Base-by-base conservation (phyloP, 1,140 invertebrate species). In the Hyles euphorbiae region DNA sequence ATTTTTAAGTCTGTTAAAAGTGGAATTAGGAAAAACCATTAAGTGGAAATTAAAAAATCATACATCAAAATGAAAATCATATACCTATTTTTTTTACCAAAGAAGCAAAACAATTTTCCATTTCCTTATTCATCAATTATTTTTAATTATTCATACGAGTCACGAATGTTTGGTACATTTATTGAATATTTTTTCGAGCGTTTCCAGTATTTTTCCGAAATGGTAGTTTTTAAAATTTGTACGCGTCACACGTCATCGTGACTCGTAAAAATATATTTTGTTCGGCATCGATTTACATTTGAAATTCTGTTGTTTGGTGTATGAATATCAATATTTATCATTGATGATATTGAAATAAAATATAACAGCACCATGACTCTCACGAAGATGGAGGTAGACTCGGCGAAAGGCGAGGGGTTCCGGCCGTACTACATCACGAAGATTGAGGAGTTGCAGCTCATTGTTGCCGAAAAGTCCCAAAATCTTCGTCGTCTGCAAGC, bases 401-500 rank as follows among this genome's bases (percentile, higher is more conserved):
- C 94, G 10, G 92, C 85, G 5, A 95, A 93, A 72, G 95, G 95
- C 32, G 97, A 98, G 83, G 97, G 97, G 11, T 96, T 99, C 73
- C 92, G 95, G 56, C 95, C 96, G 2, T 99, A 99, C 89, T 99
- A 98, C 75, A 95, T 97, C 68, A 97, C 97, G 43, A 99, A 99
- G 91, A 99, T 98, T 60, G 98, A 99, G 90, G 97, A 99, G 87
- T 88, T 99, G 3, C 97, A 98, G 83, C 90, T 99, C 34, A 94
- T 97, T 73, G 97, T 99, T 5, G 96, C 97, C 34, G 98, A 99
- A 70, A 99, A 99, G 83, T 97, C 96, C 73, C 98, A 99, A 90
- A 99, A 99, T 91, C 90, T 99, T 32, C 92, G 98, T 62, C 94
- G 99, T 85, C 91, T 99, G 51, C 98, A 99, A 91, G 99, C 99